Evolutionary conservation across 2,888 invertebrate genomes (phyloP), one percentile per base, ranked within the genome.

Genomic region (Sacculina carcini): DNA sequence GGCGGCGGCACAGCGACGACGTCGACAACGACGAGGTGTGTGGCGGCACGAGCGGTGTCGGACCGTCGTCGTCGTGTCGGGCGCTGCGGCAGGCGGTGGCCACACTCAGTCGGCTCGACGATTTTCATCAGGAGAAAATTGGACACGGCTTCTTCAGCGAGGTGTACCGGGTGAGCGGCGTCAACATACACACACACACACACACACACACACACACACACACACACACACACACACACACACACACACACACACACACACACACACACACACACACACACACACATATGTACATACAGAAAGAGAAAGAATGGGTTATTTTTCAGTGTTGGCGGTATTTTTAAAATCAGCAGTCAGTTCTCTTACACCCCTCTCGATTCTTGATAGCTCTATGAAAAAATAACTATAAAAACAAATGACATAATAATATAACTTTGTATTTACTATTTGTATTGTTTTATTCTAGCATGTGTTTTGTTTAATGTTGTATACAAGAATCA

Each of bases 111-210:
- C 77, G 89, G 42, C 76, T 89, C 59, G 90, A 92, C 68, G 92
- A 94, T 71, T 92, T 94, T 68, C 73, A 77, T 58, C 75, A 80
- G 65, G 89, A 89, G 68, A 84, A 84, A 69, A 84, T 94, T 62
- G 94, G 92, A 47, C 73, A 79, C 49, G 94, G 94, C 57, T 94
- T 94, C 70, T 94, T 92, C 71, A 92, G 92, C 5, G 87, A 90
- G 71, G 92, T 94, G 56, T 92, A 83, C 70, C 92, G 92, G 82
- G 94, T 92, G 70, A 73, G 54, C 52, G 12, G 10, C 3, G 16
- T 21, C 2, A 23, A 23, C 12, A 26, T 5, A 44, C 44, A 21
- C 21, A 16, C 44, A 7, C 19, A 12, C 21, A 12, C 23, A 44
- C 19, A 3, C 19, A 44, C 44, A 12, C 6, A 42, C 44, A 2